Conservation (phyloP, 2,888 invertebrate genomes). For the Latrodectus elegans region DNA sequence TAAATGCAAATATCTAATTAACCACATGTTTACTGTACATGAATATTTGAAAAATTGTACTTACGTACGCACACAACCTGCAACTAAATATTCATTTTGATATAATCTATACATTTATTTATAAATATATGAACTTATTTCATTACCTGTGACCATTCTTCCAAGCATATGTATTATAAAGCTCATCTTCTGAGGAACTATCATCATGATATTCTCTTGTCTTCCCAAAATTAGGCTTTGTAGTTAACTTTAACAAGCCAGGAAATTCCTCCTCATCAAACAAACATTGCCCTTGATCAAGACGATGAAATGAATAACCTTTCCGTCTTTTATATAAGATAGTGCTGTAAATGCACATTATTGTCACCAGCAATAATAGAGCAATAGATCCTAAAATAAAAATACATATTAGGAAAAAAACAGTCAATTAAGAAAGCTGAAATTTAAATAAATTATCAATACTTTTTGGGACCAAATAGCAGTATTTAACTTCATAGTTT, state of each 20-base stretch:
- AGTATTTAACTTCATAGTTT: too few relatives aligned
- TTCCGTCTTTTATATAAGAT: slow-evolving; percentile 44
- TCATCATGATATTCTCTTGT: slow-evolving; percentile 66
- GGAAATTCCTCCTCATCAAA: slow-evolving; percentile 69
- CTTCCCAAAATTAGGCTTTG: slow-evolving; percentile 35
- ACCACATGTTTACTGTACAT: too few relatives aligned
- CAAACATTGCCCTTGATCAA: slow-evolving; percentile 62
- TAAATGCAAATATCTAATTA: too few relatives aligned
- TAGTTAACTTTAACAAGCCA: slow-evolving; percentile 11
- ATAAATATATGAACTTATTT: too few relatives aligned
- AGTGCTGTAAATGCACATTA: slow-evolving; percentile 64
- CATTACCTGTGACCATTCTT: slow-evolving; percentile 57
- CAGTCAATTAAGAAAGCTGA: too few relatives aligned
- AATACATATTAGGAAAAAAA: background rate
- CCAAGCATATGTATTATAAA: slow-evolving; percentile 70
- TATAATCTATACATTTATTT: too few relatives aligned
- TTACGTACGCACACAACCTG: too few relatives aligned
- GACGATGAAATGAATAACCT: slow-evolving; percentile 64
- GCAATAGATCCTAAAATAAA: slow-evolving; percentile 38
- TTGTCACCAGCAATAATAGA: slow-evolving; percentile 49
- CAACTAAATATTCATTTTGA: too few relatives aligned
- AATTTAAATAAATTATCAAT: too few relatives aligned
- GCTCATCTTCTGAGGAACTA: slow-evolving; percentile 70
- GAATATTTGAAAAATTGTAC: too few relatives aligned
- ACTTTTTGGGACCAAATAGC: too few relatives aligned